Conservation (phyloP, 2,888 invertebrate species). For the Drosophila austrosaltans region DNA sequence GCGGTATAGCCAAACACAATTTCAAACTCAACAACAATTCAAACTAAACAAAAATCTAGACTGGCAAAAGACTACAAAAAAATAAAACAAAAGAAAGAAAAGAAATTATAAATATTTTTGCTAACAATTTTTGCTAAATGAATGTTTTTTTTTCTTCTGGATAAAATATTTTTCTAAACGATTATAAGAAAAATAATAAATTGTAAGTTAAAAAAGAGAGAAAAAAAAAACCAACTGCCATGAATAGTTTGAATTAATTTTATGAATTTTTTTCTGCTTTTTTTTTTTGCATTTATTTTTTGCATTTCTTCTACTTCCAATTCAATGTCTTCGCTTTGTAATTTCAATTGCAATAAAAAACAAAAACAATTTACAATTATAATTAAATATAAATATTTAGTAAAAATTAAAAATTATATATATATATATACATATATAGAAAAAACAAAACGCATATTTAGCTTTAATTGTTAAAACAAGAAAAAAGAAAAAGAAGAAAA, state of each 20-base stretch:
- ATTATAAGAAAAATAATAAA: background rate
- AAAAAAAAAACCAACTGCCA: slow-evolving; percentile 10
- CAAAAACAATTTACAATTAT: slow-evolving; percentile 43
- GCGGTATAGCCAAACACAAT: slow-evolving; percentile 32
- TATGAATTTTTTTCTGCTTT: slow-evolving; percentile 3
- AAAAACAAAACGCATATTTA: slow-evolving; percentile 50
- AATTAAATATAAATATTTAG: slow-evolving; percentile 55
- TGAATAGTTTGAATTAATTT: slow-evolving; percentile 20
- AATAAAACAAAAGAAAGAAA: slow-evolving; percentile 33
- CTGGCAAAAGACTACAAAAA: slow-evolving; percentile 67
- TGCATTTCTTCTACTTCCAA: slow-evolving; percentile 60
- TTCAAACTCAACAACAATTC: slow-evolving; percentile 37
- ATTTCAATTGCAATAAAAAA: slow-evolving; percentile 68
- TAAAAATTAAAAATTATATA: slow-evolving; percentile 47
- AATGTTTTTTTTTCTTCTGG: background rate
- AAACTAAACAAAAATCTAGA: slow-evolving; percentile 70
- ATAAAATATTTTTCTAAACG: slow-evolving; percentile 22
- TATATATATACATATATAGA: slow-evolving; percentile 40
- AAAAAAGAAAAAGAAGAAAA: slow-evolving; percentile 36
- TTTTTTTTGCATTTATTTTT: slow-evolving; percentile 51
- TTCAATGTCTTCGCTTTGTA: slow-evolving; percentile 80
- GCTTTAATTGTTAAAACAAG: slow-evolving; percentile 75
- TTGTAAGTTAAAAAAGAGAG: slow-evolving; percentile 4
- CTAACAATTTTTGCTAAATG: slow-evolving; percentile 50
- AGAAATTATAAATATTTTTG: slow-evolving; percentile 61